Evolutionary conservation across 2,888 invertebrate species (phyloP), one percentile per base, ranked within the genome.

Genomic region (Prostheceraeus crozeri): DNA sequence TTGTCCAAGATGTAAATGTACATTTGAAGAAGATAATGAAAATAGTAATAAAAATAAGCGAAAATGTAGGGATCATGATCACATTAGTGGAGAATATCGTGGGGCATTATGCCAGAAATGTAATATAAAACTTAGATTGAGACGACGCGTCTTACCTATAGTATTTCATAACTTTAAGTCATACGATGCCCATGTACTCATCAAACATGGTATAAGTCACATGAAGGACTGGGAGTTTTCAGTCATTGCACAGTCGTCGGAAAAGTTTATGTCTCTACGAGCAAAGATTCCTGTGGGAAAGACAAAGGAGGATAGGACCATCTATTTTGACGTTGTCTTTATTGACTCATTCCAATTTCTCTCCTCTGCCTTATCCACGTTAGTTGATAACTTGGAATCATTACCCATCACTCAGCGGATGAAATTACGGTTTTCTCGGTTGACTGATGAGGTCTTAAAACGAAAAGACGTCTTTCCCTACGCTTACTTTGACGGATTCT

Each of bases 1-100:
- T n/a, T n/a, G n/a, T n/a, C n/a, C n/a, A n/a, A n/a, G n/a, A n/a
- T n/a, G n/a, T n/a, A n/a, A n/a, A n/a, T n/a, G n/a, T n/a, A n/a
- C n/a, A n/a, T n/a, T n/a, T n/a, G n/a, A n/a, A n/a, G n/a, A n/a
- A n/a, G n/a, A n/a, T n/a, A n/a, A n/a, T n/a, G n/a, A n/a, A n/a
- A n/a, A n/a, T n/a, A n/a, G n/a, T n/a, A n/a, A n/a, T n/a, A n/a
- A n/a, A n/a, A n/a, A n/a, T n/a, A n/a, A n/a, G n/a, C 45, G 45
- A 14, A 40, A 40, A 14, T 6, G 2, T 27, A 3, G n/a, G n/a
- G 62, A 65, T 27, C 64, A 65, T 45, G 54, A 61, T 36, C 65
- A 63, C 40, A 51, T 65, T 10, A 62, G 55, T 19, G 65, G 58
- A 1, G 52, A 57, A 25, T 66, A 61, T 46, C 52, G 59, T 25